Evolutionary conservation across 1,140 invertebrate species (phyloP), one percentile per base, ranked within the genome.

Genomic region (Pseudomyrmex pallidus): DNA sequence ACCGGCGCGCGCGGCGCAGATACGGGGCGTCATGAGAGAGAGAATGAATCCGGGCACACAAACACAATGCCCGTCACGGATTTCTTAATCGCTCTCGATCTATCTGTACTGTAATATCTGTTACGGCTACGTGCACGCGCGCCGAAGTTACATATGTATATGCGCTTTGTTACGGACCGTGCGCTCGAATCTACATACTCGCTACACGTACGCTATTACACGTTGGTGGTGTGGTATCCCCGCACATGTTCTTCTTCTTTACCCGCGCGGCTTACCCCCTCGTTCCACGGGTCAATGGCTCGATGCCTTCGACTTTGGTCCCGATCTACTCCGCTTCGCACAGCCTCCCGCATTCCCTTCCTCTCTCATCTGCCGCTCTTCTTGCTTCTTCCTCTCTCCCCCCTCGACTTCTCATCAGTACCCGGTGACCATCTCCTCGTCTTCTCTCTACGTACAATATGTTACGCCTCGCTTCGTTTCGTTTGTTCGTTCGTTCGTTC

Each of bases 31-130:
- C 72, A 88, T 85, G 72, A 86, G 84, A 89, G 76, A 35, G 1
- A 4, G 25, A 35, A 35, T n/a, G 35, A 25, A 25, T 0, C 87
- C 66, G 78, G 68, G 70, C 86, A 90, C 35, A 35, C 22, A 25
- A 86, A 90, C 88, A 93, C 93, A 93, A 93, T 93, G 91, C 85
- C 89, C 92, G 91, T 93, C 93, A 93, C 90, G 91, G 91, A 93
- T 93, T 93, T 93, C 93, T 94, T 93, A 93, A 93, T 93, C 93
- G 92, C 86, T 92, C 90, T 90, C 92, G 90, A 93, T 93, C 92
- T 92, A 91, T 93, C 91, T 87, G 90, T 90, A 91, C 90, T 84
- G 86, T 90, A 91, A 92, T 89, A 89, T 90, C 88, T 50, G 76
- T 35, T 70, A 66, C 83, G 70, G 74, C 59, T 57, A 70, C n/a